Evolutionary conservation across 2,113 vertebrate genomes (phyloP), one percentile per base, ranked within the genome.

Genomic region (Stegastes partitus): DNA sequence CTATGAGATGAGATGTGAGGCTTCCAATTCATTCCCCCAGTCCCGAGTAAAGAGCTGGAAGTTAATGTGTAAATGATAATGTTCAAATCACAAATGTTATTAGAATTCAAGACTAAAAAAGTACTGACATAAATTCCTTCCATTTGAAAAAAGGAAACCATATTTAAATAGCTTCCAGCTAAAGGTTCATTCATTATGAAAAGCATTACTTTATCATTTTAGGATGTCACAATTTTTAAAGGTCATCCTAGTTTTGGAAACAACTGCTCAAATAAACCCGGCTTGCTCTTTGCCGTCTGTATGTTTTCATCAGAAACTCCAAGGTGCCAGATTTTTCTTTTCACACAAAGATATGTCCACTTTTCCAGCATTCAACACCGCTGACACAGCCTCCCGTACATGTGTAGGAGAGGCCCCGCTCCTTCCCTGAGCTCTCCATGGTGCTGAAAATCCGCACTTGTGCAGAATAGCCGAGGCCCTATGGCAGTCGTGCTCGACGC

Each of bases 381-480:
- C 22, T 2, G 9, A 65, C 0, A 58, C 15, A 5, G 16, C 14
- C 59, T 34, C 50, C 26, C 31, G 12, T 11, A 11, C 10, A 25
- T 55, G 15, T 42, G 9, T 3, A 21, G 9, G 34, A 62, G 25
- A 67, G 34, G 66, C 25, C 44, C 62, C 23, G 19, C 59, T 31
- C 37, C 31, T 51, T 77, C 57, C 44, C 64, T 82, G 94, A 88
- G 94, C 94, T 95, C 91, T 95, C 94, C 93, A 66, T 94, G 94
- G 94, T 95, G 87, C 94, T 95, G 94, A 95, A 93, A 88, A 74
- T 44, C 80, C 75, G 51, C 67, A 80, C 72, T 91, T 89, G 65
- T 87, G 77, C 82, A 86, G 84, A 85, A 89, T 83, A 70, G 74
- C 68, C 65, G 73, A 67, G 49, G 83, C 85, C 59, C 16, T 8